Conservation (phyloP, 2,797 vertebrate genomes). For the Peromyscus eremicus region DNA sequence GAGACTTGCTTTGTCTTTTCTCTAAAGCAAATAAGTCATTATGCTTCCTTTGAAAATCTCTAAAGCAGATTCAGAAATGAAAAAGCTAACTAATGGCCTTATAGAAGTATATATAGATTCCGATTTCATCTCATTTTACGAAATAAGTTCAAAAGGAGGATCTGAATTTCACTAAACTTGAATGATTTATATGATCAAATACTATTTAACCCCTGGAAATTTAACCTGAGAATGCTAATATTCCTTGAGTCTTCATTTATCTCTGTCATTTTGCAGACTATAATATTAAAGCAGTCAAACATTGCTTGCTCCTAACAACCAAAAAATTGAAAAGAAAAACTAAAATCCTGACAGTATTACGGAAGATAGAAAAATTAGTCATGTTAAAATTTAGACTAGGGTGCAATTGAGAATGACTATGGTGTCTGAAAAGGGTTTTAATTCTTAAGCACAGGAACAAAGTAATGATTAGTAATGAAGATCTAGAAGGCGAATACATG, state of each 20-base stretch:
- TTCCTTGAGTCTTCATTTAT: neutral
- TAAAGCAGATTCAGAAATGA: neutral
- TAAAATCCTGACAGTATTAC: neutral
- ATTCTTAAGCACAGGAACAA: neutral
- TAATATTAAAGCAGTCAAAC: neutral
- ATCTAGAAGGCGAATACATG: neutral
- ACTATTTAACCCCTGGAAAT: neutral
- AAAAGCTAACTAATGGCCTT: conserved; percentile 5
- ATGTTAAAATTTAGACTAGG: neutral
- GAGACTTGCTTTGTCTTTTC: neutral
- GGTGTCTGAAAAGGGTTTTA: neutral
- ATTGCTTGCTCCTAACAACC: neutral
- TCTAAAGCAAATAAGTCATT: neutral
- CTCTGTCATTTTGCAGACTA: neutral
- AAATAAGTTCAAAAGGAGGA: neutral
- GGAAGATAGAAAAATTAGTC: neutral
- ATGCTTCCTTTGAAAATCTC: neutral
- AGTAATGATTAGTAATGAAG: neutral
- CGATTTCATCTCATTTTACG: conserved; percentile 4
- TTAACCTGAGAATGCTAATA: neutral
- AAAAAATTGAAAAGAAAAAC: neutral
- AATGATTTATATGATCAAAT: conserved; percentile 3
- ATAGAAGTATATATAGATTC: neutral
- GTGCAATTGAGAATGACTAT: neutral
- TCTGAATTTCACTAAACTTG: neutral